Conservation (phyloP, 2,113 vertebrate genomes). For the Ahaetulla prasina region DNA sequence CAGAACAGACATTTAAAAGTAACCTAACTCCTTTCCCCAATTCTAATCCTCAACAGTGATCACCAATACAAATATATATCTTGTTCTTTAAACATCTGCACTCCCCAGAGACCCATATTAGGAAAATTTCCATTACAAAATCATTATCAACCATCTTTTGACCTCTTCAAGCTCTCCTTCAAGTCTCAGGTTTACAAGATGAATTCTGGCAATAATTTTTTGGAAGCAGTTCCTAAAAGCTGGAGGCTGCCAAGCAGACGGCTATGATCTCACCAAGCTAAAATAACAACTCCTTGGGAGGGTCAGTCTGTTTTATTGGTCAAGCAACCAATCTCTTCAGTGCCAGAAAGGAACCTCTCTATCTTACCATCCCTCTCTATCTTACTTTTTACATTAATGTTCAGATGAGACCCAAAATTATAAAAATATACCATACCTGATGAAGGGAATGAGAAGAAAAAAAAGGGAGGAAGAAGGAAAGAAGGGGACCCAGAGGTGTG, state of each 20-base stretch:
- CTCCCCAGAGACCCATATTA: background rate
- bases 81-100: background rate
- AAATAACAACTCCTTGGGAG: conserved; percentile 66
- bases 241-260: conserved; percentile 70
- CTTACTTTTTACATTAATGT: conserved; percentile 6
- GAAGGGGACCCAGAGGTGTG: background rate
- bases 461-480: background rate
- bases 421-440: conserved; percentile 1
- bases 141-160: conserved; percentile 11
- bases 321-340: conserved; percentile 45
- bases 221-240: conserved; percentile 59
- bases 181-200: conserved; percentile 52
- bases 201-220: conserved; percentile 59
- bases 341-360: conserved; percentile 27
- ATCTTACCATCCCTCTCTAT: background rate
- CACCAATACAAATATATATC: background rate
- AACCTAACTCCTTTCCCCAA: background rate
- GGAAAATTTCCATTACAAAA: conserved; percentile 2
- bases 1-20: background rate
- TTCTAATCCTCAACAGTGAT: background rate
- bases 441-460: background rate
- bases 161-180: conserved; percentile 41
- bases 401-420: background rate
- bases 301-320: conserved; percentile 33
- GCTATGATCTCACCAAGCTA: conserved; percentile 71